Base-by-base conservation (phyloP, 2,797 vertebrate genomes). In the Cetoscarus ocellatus region DNA sequence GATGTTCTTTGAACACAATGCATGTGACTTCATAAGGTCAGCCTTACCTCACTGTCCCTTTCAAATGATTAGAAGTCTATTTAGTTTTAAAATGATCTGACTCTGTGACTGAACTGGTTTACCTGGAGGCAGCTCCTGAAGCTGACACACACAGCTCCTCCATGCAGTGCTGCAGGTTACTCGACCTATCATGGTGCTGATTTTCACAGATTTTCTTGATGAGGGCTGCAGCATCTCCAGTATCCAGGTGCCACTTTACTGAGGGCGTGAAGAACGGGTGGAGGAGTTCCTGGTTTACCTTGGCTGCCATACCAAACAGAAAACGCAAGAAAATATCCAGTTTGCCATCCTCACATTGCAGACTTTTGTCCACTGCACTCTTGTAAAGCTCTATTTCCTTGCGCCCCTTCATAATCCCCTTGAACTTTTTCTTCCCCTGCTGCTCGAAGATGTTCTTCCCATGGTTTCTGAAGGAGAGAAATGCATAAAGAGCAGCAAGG, bases 281-380 rank as follows among this genome's bases (percentile, higher is more conserved):
- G 40, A 95, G 86, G 17, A 94, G 77, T 1, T 89, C 79, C 45
- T 83, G 80, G 78, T 92, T 94, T 56, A 55, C 42, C 38, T 88
- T 64, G 0, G 65, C 58, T 0, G 69, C 66, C 86, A 95, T 83
- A 42, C 95, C 94, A 10, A 89, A 84, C 15, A 95, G 85, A 75
- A 95, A 95, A n/a, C 92, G 84, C 44, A 94, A 73, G 34, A 94
- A 93, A 52, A 95, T 54, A 68, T 94, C 92, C 49, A 90, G 70
- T 58, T 68, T 90, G 43, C 86, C 81, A 2, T 88, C 87, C 14
- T 83, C 67, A 8, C 18, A 77, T 10, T 10, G 59, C 52, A 93
- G 61, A 38, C 86, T 91, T 57, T 27, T 88, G 27, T 94, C 91
- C 73, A 94, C 52, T 0, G 93, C 93, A 0, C 56, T 72, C 47